Evolutionary conservation across 2,888 invertebrate genomes (phyloP), one percentile per base, ranked within the genome.

Genomic region (Apeira syringaria): DNA sequence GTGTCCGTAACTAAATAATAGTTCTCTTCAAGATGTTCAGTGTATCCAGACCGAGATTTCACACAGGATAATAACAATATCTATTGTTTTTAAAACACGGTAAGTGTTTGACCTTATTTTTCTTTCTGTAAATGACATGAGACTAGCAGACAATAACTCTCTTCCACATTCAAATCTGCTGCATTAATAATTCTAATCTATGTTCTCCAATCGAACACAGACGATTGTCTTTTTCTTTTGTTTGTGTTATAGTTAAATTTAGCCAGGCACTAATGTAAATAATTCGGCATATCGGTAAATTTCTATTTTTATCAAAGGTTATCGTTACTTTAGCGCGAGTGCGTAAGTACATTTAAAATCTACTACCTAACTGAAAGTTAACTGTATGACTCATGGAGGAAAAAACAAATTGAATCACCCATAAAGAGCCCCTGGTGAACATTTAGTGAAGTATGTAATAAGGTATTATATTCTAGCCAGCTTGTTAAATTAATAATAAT

Each of bases 51-150:
- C n/a, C n/a, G n/a, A 24, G 12, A 9, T 18, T 13, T 9, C 15
- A 27, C 37, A 47, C 42, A 17, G 36, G 33, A 46, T 51, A 46
- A 51, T 11, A 37, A n/a, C 15, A 27, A 51, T 51, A 47, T 52
- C 56, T 53, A 54, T 64, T 72, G 69, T 68, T 65, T 68, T 64
- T 61, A 46, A 49, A 54, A 56, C 28, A 60, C 52, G 68, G 73
- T 72, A 46, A 72, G 71, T 63, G 34, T 40, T 33, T 49, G 50
- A 44, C 3, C 2, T 50, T 32, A 56, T 53, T 56, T 55, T 51
- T 59, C 56, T 53, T 53, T 24, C 18, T 9, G 20, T 59, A 34
- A 55, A 8, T 11, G 22, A 12, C n/a, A n/a, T n/a, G 30, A 24
- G 22, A 42, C 29, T 31, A 32, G n/a, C 29, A 27, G 13, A 32